These are phyloP conservation scores for Anorthoa munda DNA, from an alignment of 2,888 invertebrate species.

Conservation along the genomic window DNA sequence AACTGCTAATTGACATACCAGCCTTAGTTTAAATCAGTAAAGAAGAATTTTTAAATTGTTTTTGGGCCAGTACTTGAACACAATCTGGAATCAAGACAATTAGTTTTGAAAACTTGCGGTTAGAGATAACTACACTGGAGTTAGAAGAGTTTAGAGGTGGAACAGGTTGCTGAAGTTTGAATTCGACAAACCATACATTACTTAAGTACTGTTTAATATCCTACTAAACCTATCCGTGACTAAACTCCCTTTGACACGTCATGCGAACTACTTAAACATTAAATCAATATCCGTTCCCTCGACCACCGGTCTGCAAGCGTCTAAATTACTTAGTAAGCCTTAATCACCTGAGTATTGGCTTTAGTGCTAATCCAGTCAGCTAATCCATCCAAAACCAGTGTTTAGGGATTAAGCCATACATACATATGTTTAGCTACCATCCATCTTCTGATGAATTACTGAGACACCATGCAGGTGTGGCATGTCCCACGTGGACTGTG, in stretches of 20 bases:
- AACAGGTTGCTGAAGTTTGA: neutral
- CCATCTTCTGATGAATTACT: conserved; percentile 43
- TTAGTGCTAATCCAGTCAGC: conserved; percentile 41
- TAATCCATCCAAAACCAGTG: no score
- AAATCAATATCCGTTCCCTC: conserved; percentile 16
- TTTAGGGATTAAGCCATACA: conserved; percentile 38
- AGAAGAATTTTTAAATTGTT: no score
- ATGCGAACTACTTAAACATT: conserved; percentile 11
- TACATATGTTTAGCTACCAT: conserved; percentile 25
- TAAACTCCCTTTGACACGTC: conserved; percentile 12
- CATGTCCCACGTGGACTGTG: neutral
- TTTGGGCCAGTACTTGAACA: no score
- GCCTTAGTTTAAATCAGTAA: no score
- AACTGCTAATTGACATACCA: no score
- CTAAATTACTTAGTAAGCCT: conserved; percentile 50
- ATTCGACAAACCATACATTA: neutral
- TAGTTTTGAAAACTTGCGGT: no score
- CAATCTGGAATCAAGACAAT: no score
- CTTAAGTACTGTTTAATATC: neutral
- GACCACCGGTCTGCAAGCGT: conserved; percentile 17
- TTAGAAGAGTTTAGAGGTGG: no score
- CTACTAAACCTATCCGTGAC: neutral
- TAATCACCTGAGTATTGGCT: conserved; percentile 52
- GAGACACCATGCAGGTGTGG: conserved; percentile 33
- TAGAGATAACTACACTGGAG: no score